Conservation (phyloP, 2,888 invertebrate genomes). For the Notodonta ziczac region DNA sequence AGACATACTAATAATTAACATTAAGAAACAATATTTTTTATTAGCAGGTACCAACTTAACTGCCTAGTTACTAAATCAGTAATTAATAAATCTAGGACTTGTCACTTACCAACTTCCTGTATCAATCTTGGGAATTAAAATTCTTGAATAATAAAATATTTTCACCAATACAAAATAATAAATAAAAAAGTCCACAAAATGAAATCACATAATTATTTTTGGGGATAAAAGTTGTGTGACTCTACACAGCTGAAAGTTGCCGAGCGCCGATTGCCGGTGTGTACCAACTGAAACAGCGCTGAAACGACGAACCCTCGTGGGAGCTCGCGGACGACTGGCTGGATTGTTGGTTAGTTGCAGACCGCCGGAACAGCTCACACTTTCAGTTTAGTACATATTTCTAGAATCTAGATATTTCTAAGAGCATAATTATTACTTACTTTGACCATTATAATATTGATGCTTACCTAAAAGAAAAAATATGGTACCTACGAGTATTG, state of each 20-base stretch:
- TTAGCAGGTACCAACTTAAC: no score
- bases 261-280: slow-evolving; percentile 25
- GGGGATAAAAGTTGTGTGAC: slow-evolving; percentile 32
- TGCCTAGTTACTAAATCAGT: no score
- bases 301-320: slow-evolving; percentile 38
- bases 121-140: neutral
- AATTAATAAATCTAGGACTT: neutral
- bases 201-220: slow-evolving; percentile 33
- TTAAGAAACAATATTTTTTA: no score
- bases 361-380: slow-evolving; percentile 7
- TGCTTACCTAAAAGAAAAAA: no score
- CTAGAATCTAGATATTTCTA: slow-evolving; percentile 19
- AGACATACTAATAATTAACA: no score
- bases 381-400: slow-evolving; percentile 20
- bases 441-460: no score
- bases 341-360: neutral
- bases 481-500: no score
- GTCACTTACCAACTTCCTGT: neutral
- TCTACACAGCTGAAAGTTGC: slow-evolving; percentile 40
- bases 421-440: neutral
- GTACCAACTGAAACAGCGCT: slow-evolving; percentile 31
- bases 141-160: neutral
- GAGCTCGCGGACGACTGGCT: slow-evolving; percentile 45
- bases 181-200: slow-evolving; percentile 26
- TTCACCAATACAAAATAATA: slow-evolving; percentile 4